These are phyloP conservation scores for Phaenicophaeus curvirostris DNA, from an alignment of 2,797 vertebrate genomes.

Conservation along the genomic window DNA sequence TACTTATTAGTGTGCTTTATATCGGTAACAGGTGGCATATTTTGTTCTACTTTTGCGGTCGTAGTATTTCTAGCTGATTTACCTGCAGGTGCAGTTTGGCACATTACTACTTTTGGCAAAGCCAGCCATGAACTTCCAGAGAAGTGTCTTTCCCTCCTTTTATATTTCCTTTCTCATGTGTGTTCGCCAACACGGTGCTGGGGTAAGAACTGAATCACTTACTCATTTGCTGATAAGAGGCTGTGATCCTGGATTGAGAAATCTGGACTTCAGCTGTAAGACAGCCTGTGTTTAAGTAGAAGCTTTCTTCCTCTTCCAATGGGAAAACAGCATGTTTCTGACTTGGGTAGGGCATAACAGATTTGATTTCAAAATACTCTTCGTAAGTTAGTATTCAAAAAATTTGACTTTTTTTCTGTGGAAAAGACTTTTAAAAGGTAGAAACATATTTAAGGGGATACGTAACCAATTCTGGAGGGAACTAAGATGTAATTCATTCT, in stretches of 20 bases:
- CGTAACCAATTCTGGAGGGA: rapidly evolving
- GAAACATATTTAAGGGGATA: not conserved
- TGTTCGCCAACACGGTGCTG: not conserved
- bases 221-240: not conserved
- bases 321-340: not conserved
- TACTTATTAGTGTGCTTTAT: not conserved
- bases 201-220: not conserved
- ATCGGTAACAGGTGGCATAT: not conserved
- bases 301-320: not conserved
- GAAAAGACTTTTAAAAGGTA: not conserved
- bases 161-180: not conserved
- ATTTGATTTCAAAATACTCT: not conserved
- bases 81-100: not conserved
- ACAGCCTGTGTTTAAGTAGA: not conserved
- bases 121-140: not conserved
- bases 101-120: not conserved
- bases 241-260: not conserved
- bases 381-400: not conserved
- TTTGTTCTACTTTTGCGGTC: not conserved
- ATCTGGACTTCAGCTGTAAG: not conserved
- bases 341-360: not conserved
- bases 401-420: not conserved
- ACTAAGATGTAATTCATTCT: not conserved
- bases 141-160: not conserved
- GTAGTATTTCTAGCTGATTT: not conserved